A percentile compares a stretch with the other conserved stretches of the same genome.
Conservation (phyloP, 2,888 invertebrate species). For the Andricus curvator region DNA sequence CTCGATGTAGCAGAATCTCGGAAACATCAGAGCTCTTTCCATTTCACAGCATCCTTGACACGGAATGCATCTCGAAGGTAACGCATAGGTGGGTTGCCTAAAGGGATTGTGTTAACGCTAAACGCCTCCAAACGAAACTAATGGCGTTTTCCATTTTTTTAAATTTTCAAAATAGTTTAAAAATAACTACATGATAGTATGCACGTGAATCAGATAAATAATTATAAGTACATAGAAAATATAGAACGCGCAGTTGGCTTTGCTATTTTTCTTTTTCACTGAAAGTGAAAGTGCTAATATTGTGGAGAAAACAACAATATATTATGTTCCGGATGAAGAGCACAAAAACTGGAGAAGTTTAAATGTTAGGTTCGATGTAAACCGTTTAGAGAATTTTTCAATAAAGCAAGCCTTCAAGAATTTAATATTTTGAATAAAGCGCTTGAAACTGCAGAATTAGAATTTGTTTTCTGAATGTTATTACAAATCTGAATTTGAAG, state of each 20-base stretch:
- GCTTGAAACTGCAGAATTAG: too few species aligned
- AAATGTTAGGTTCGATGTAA: too few species aligned
- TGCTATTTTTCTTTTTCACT: neutral
- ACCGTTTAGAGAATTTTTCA: too few species aligned
- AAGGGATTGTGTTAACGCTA: conserved; percentile 26
- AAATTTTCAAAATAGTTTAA: neutral
- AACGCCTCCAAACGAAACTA: conserved; percentile 3
- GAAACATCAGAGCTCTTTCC: conserved; percentile 37
- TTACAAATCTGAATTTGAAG: too few species aligned
- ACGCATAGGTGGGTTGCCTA: conserved; percentile 2
- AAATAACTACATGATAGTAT: neutral
- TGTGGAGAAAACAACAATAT: neutral
- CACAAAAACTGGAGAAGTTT: too few species aligned
- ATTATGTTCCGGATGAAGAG: neutral
- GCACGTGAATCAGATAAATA: neutral
- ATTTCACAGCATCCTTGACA: conserved; percentile 43
- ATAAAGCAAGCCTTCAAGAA: too few species aligned
- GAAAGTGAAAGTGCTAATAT: neutral
- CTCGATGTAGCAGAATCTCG: conserved; percentile 8
- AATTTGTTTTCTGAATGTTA: too few species aligned
- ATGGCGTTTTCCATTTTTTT: conserved; percentile 4
- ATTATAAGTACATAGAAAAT: neutral
- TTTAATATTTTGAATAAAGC: too few species aligned
- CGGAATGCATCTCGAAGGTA: conserved; percentile 39
- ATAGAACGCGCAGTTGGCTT: neutral